Percentiles rank a stretch among this genome's conserved stretches.
These are phyloP conservation scores for Cheilinus undulatus DNA, from an alignment of 2,113 vertebrate species.

Conservation along the genomic window DNA sequence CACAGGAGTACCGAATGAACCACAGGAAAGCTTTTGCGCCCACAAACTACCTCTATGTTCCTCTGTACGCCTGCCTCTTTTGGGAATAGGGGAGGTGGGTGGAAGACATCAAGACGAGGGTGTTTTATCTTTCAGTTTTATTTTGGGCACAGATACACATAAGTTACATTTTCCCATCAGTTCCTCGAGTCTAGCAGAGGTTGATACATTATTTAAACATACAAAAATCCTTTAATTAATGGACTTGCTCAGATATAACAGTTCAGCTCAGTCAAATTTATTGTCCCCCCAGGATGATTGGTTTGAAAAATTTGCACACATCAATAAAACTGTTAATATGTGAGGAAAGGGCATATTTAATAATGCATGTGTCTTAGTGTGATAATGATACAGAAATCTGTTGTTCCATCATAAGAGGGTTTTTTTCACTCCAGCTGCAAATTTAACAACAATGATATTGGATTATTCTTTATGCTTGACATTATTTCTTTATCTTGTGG, in stretches of 20 bases:
- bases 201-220: constrained; percentile 1
- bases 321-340: neutral
- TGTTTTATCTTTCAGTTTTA: neutral
- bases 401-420: neutral
- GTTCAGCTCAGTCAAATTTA: neutral
- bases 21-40: constrained; percentile 18
- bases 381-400: neutral
- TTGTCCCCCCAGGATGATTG: neutral
- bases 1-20: neutral
- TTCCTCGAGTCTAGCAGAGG: neutral
- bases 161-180: neutral
- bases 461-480: neutral
- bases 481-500: neutral
- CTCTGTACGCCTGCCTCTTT: neutral
- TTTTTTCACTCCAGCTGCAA: neutral
- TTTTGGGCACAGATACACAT: neutral
- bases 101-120: neutral
- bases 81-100: neutral
- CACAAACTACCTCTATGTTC: constrained; percentile 16
- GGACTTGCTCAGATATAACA: neutral
- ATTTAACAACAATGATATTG: neutral
- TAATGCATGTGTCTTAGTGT: neutral
- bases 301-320: neutral
- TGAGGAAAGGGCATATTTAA: neutral
- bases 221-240: neutral